Base-by-base conservation (phyloP, 2,797 vertebrate genomes). In the Anisognathus igniventris region DNA sequence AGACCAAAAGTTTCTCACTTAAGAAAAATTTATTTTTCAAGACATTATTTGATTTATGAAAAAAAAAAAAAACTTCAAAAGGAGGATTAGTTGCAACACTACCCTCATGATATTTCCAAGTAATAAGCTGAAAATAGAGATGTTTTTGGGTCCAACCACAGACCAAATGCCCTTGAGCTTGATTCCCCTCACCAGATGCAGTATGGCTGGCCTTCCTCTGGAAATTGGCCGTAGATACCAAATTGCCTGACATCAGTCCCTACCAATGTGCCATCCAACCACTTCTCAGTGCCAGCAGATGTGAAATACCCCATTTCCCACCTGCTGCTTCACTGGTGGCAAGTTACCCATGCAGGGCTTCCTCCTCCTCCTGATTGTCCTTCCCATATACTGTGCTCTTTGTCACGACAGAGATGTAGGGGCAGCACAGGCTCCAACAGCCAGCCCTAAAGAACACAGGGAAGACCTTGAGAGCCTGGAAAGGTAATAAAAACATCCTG, bases 51-150 rank as follows among this genome's bases (percentile, higher is more conserved):
- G 7, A 65, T 73, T 62, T 33, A 23, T 10, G 2, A 1, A 6
- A 30, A 51, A 23, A 30, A 22, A 27, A 37, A 12, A 8, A 1
- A 17, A 1, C 14, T 9, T 7, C 2, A 13, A 23, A 3, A 33
- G 3, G 13, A 9, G 1, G 2, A 9, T 14, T 40, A 10, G 7
- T 51, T 70, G 31, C 6, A 40, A 24, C 4, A 14, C 24, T 58
- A 30, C 14, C 9, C 8, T 83, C 17, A 15, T 33, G 51, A 13
- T 48, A 27, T 65, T 87, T 77, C 33, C 27, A 51, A 62, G 24
- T 19, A 21, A 17, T 19, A 48, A 70, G 27, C 24, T 35, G 44
- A 50, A 88, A 56, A 88, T 3, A 3, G 2, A 68, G 24, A 28
- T 39, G 2, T 0, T 62, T 86, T 25, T 1, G 27, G 19, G 8